Evolutionary conservation across 2,113 vertebrate genomes (phyloP).

Genomic region (Mirounga angustirostris): DNA sequence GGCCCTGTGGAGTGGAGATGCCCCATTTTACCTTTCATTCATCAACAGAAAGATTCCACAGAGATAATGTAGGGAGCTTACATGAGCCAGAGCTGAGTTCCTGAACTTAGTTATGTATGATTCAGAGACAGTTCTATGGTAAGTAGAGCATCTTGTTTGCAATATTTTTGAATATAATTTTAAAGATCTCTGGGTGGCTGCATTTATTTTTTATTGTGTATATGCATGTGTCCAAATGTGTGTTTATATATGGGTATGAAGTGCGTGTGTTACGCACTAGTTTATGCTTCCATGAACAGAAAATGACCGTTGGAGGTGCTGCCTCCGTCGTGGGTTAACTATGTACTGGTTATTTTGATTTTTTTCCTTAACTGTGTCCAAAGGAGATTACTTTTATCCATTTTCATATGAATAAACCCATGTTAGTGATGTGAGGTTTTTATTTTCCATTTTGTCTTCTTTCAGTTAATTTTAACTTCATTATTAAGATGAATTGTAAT

Average conservation of each 20-base stretch:
- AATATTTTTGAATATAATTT: neutral
- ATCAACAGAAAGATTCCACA: conserved; percentile 59
- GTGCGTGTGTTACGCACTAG: neutral
- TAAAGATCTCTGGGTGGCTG: neutral
- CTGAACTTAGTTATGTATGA: neutral
- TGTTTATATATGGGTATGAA: neutral
- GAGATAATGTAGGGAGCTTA: neutral
- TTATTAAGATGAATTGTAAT: conserved; percentile 88
- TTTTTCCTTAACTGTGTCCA: conserved; percentile 62
- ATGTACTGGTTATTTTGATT: neutral
- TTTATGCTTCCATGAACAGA: neutral
- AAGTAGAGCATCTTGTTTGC: neutral
- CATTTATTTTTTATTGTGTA: neutral
- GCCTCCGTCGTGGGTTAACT: conserved; percentile 29
- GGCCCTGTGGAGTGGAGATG: neutral
- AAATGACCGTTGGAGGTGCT: neutral
- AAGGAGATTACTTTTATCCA: conserved; percentile 63
- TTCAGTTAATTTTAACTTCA: conserved; percentile 88
- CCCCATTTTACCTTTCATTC: neutral
- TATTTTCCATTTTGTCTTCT: conserved; percentile 64
- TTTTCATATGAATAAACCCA: conserved; percentile 74
- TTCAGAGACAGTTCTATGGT: neutral
- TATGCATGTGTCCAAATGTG: neutral
- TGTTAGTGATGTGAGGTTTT: conserved; percentile 35
- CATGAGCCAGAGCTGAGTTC: neutral